A percentile compares a stretch with the other conserved stretches of the same genome.
Evolutionary conservation across 2,113 vertebrate genomes (phyloP).

Genomic region (Electrona antarctica): DNA sequence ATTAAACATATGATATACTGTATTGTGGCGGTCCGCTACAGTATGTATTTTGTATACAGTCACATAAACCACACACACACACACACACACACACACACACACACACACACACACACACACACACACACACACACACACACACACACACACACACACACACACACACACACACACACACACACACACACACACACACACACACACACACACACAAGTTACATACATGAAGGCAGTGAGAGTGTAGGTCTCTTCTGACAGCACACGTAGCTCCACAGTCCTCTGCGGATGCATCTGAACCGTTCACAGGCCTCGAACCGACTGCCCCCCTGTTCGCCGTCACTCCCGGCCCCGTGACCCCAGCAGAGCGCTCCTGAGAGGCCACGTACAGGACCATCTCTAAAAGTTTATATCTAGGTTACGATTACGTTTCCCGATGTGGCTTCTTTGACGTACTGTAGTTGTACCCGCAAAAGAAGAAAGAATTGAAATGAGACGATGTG

Average conservation of each 20-base stretch:
- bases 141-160: background rate
- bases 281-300: constrained; percentile 46
- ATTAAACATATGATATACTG: too few species aligned
- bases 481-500: background rate
- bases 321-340: constrained; percentile 6
- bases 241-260: constrained; percentile 78
- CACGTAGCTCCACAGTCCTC: constrained; percentile 71
- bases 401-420: background rate
- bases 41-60: too few species aligned
- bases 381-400: constrained; percentile 61
- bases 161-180: too few species aligned
- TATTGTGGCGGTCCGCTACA: too few species aligned
- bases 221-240: constrained; percentile 70
- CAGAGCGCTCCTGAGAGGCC: constrained; percentile 49
- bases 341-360: constrained; percentile 36
- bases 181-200: background rate
- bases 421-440: background rate
- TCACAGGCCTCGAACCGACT: constrained; percentile 55
- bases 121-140: background rate
- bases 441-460: background rate
- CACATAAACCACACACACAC: background rate
- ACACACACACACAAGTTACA: constrained; percentile 25
- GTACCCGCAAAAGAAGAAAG: background rate
- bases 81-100: background rate
- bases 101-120: background rate